Conservation (phyloP, 2,888 invertebrate species). For the Noctua comes region DNA sequence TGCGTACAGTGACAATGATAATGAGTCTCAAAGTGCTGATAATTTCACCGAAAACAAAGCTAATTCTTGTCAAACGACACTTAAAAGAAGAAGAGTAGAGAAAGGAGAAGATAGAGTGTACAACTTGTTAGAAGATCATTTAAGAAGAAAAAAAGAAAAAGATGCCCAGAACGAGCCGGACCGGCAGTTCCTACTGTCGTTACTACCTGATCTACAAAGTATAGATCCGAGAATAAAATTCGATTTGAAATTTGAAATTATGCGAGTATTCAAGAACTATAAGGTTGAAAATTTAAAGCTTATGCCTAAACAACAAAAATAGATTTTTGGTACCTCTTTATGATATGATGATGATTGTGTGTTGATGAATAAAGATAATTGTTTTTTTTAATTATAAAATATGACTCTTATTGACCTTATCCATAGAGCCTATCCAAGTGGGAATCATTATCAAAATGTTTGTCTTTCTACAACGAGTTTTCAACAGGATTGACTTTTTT, state of each 20-base stretch:
- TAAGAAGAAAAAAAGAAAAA: slow-evolving; percentile 19
- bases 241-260: slow-evolving; percentile 44
- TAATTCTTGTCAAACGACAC: neutral
- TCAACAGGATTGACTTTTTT: too few species aligned
- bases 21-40: slow-evolving; percentile 1
- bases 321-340: neutral
- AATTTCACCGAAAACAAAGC: slow-evolving; percentile 7
- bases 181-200: slow-evolving; percentile 29
- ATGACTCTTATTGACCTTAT: neutral
- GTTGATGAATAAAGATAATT: neutral
- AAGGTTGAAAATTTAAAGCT: slow-evolving; percentile 12
- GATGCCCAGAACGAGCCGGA: slow-evolving; percentile 8
- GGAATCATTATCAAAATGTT: neutral
- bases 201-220: slow-evolving; percentile 28
- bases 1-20: slow-evolving; percentile 29
- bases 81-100: slow-evolving; percentile 14
- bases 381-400: neutral
- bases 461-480: neutral
- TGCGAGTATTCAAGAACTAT: slow-evolving; percentile 29
- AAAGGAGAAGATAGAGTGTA: slow-evolving; percentile 10
- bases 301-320: neutral
- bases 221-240: slow-evolving; percentile 32
- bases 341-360: neutral
- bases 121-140: slow-evolving; percentile 29
- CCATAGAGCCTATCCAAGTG: neutral